These are phyloP conservation scores for Lonchura striata DNA, from an alignment of 2,113 vertebrate species.

Conservation along the genomic window DNA sequence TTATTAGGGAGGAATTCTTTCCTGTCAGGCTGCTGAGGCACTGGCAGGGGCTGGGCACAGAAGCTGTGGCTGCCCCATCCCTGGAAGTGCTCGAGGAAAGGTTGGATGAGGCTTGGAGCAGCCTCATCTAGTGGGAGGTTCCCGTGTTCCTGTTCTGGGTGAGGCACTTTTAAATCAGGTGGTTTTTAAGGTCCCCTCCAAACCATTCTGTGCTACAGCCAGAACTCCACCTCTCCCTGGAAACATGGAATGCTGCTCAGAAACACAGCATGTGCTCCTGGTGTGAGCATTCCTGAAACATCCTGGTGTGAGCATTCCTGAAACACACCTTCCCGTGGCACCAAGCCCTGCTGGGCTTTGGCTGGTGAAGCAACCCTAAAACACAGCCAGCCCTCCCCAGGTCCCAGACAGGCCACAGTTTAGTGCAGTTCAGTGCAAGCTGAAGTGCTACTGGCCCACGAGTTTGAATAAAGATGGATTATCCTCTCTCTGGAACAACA, in stretches of 20 bases:
- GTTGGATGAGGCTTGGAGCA: background rate
- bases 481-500: background rate
- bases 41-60: background rate
- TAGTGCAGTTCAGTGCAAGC: accelerated
- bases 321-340: background rate
- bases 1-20: background rate
- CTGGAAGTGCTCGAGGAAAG: background rate
- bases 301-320: background rate
- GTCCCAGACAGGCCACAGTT: background rate
- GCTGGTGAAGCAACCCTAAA: background rate
- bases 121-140: background rate
- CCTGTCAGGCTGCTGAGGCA: background rate
- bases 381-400: background rate
- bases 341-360: background rate
- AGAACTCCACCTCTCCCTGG: background rate
- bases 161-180: background rate
- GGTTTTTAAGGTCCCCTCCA: background rate
- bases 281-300: background rate
- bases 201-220: background rate
- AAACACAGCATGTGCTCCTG: background rate
- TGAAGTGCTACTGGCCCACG: background rate
- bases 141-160: background rate
- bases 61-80: background rate
- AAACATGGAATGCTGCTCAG: background rate
- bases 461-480: background rate